Evolutionary conservation across 2,797 vertebrate species (phyloP).

Genomic region (Propithecus deckenii): DNA sequence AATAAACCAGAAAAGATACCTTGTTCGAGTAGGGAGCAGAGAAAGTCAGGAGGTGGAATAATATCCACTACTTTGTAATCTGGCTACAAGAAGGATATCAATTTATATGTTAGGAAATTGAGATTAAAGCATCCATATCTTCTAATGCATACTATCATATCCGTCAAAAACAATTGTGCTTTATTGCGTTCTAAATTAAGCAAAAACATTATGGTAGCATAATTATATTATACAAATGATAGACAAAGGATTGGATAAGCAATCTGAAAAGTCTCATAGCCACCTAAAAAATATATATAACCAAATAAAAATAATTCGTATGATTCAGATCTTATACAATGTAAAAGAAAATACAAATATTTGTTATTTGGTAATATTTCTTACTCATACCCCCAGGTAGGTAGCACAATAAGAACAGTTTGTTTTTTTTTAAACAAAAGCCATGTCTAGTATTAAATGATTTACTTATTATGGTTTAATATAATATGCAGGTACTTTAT

Average conservation of each 20-base stretch:
- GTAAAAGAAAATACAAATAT: background rate
- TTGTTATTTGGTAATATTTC: background rate
- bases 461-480: background rate
- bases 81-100: background rate
- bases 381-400: background rate
- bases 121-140: background rate
- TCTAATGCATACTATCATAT: background rate
- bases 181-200: background rate
- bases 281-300: background rate
- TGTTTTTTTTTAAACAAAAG: background rate
- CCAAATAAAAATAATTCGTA: background rate
- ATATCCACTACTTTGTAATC: background rate
- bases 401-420: background rate
- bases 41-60: background rate
- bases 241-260: background rate
- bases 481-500: background rate
- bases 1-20: background rate
- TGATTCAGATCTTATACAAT: background rate
- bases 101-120: background rate
- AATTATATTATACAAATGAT: background rate
- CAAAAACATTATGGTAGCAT: background rate
- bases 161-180: background rate
- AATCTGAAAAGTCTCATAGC: background rate
- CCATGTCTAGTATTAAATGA: background rate
- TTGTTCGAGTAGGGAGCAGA: background rate